Evolutionary conservation across 2,797 vertebrate genomes (phyloP).

Genomic region (Cichlasoma orientale): DNA sequence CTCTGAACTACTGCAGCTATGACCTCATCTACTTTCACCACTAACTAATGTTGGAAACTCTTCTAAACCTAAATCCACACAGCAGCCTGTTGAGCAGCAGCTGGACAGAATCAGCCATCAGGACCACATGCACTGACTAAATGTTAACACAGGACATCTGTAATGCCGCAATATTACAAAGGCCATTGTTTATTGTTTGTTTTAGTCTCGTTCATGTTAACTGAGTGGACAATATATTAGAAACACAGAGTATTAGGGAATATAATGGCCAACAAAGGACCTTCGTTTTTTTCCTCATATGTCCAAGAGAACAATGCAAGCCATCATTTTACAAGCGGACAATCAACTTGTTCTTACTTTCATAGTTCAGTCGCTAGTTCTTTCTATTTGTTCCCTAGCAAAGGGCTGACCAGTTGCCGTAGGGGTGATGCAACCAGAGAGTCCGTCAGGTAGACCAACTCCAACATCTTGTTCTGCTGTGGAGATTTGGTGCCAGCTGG

Average conservation of each 20-base stretch:
- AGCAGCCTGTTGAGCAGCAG: neutral
- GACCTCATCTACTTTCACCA: slow-evolving; percentile 11
- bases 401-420: neutral
- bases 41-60: neutral
- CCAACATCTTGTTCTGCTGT: neutral
- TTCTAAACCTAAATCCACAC: slow-evolving; percentile 12
- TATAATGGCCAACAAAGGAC: too few species aligned
- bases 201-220: neutral
- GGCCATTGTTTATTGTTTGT: neutral
- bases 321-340: neutral
- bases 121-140: slow-evolving; percentile 22
- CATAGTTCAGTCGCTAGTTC: neutral
- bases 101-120: slow-evolving; percentile 20
- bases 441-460: neutral
- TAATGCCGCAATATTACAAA: neutral
- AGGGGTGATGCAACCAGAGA: neutral
- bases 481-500: neutral
- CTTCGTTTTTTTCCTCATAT: too few species aligned
- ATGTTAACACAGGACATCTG: slow-evolving; percentile 46
- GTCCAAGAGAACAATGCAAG: neutral
- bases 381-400: neutral
- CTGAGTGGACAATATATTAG: neutral
- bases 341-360: neutral
- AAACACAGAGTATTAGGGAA: neutral
- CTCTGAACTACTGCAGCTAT: slow-evolving; percentile 2